Evolutionary conservation across 1,140 invertebrate species (phyloP).

Genomic region (Drosophila dunni): DNA sequence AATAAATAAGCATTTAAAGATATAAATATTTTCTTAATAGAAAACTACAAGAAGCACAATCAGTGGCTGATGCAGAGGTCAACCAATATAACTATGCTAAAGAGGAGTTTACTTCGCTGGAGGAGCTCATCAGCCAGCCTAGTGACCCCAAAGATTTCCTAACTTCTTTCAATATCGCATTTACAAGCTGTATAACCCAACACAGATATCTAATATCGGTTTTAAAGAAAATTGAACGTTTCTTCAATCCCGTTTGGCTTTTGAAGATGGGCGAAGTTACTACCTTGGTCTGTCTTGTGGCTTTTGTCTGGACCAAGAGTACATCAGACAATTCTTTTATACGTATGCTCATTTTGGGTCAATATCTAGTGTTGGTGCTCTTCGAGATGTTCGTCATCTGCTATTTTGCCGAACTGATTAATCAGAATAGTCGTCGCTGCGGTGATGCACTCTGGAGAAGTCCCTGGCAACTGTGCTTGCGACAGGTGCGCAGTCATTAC

Average conservation of each 20-base stretch:
- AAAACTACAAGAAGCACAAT: conserved; percentile 45
- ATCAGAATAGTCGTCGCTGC: conserved; percentile 48
- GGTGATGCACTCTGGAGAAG: conserved; percentile 49
- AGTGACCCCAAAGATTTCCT: neutral
- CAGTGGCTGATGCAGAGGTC: conserved; percentile 52
- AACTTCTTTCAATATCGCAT: neutral
- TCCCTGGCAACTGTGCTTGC: conserved; percentile 47
- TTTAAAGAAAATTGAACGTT: conserved; percentile 18
- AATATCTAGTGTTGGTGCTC: conserved; percentile 42
- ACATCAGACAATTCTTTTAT: conserved; percentile 36
- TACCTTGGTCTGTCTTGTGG: conserved; percentile 37
- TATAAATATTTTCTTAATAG: conserved; percentile 12
- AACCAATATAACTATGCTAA: conserved; percentile 63
- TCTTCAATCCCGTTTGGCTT: conserved; percentile 50
- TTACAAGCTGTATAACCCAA: conserved; percentile 3
- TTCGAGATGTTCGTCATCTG: conserved; percentile 53
- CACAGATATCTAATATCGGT: conserved; percentile 9
- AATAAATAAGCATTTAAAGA: too few species aligned
- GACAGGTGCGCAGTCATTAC: conserved; percentile 45
- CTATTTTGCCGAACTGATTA: conserved; percentile 50
- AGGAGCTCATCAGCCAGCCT: conserved; percentile 12
- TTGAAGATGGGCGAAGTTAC: conserved; percentile 44
- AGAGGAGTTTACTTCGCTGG: conserved; percentile 47
- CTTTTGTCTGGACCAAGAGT: conserved; percentile 49
- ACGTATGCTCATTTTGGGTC: conserved; percentile 34